These are phyloP conservation scores for Pseudocheirus occidentalis DNA, from an alignment of 2,797 vertebrate species.

Conservation along the genomic window DNA sequence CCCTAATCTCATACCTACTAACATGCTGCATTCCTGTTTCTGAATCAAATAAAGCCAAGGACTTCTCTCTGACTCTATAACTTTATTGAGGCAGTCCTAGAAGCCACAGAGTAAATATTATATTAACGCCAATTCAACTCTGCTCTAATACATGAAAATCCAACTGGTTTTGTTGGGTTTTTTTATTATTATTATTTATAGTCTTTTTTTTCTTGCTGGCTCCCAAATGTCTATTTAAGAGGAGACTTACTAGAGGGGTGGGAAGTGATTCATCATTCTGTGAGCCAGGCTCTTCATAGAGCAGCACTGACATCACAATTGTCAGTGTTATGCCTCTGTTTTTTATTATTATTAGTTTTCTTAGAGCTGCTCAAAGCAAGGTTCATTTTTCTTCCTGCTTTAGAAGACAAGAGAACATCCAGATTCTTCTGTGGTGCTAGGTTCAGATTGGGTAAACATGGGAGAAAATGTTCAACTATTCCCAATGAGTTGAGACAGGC, in stretches of 20 bases:
- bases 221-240: slow-evolving; percentile 75
- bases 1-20: neutral
- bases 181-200: slow-evolving; percentile 63
- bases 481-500: neutral
- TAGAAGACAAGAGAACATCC: slow-evolving; percentile 43
- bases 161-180: neutral
- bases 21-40: slow-evolving; percentile 58
- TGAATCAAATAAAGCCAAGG: slow-evolving; percentile 64
- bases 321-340: slow-evolving; percentile 12
- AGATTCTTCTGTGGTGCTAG: slow-evolving; percentile 36
- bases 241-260: slow-evolving; percentile 46
- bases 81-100: slow-evolving; percentile 51
- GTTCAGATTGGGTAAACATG: slow-evolving; percentile 18
- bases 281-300: slow-evolving; percentile 68
- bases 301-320: slow-evolving; percentile 58
- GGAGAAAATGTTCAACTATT: neutral
- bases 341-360: slow-evolving; percentile 34
- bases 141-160: slow-evolving; percentile 51
- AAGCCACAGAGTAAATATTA: slow-evolving; percentile 55
- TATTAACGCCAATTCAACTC: slow-evolving; percentile 30
- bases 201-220: slow-evolving; percentile 68
- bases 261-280: slow-evolving; percentile 75
- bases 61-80: slow-evolving; percentile 47
- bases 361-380: slow-evolving; percentile 45
- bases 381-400: slow-evolving; percentile 66